phyloP scores from a whole-genome alignment of 1,140 invertebrate genomes.

The Heliconius himera region DNA sequence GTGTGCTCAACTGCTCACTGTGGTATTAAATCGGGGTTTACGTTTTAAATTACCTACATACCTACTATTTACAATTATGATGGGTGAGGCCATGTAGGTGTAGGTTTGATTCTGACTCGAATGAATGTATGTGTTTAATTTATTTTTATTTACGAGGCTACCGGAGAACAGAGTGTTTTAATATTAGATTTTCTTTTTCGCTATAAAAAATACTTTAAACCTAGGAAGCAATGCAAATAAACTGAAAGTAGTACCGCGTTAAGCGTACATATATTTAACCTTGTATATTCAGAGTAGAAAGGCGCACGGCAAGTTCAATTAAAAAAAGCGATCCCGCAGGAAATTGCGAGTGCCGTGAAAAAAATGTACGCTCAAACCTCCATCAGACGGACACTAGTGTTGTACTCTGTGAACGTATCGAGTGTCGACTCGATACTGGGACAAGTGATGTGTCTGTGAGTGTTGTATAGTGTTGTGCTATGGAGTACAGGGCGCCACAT shows the following conservation, averaged over 20 bases:
- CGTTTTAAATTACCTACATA: not conserved
- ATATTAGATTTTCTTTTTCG: not conserved
- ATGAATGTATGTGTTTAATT: too few species aligned
- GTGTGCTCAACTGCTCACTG: not conserved
- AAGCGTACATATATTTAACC: constrained; percentile 13
- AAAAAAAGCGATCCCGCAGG: constrained; percentile 39
- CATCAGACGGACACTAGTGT: constrained; percentile 31
- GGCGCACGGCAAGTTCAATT: constrained; percentile 34
- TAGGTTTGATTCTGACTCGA: not conserved
- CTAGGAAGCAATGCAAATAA: not conserved
- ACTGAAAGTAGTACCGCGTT: not conserved
- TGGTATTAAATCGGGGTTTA: not conserved
- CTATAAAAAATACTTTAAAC: not conserved
- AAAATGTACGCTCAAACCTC: constrained; percentile 40
- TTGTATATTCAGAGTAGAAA: constrained; percentile 17
- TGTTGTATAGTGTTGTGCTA: constrained; percentile 44
- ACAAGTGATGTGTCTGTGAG: constrained; percentile 50
- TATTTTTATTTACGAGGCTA: too few species aligned
- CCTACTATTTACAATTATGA: not conserved
- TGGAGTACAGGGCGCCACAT: constrained; percentile 75
- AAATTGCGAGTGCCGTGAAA: constrained; percentile 41
- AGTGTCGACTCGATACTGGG: not conserved
- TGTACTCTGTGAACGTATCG: constrained; percentile 9
- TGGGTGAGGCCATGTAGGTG: not conserved
- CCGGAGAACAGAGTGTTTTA: too few species aligned